Evolutionary conservation across 1,140 invertebrate species (phyloP), one percentile per base, ranked within the genome.

Genomic region (Apis cerana): DNA sequence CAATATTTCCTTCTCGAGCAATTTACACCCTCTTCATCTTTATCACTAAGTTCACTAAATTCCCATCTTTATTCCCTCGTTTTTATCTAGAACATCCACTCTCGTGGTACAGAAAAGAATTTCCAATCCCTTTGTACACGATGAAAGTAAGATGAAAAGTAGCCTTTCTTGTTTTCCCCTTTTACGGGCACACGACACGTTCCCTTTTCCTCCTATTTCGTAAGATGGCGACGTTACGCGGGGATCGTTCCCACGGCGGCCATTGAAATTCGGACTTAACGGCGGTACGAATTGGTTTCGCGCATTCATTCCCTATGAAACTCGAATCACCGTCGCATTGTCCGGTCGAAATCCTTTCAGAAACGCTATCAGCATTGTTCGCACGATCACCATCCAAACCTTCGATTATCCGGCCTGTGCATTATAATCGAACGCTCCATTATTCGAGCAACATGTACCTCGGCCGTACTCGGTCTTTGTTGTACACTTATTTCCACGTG

Each of bases 341-440:
- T 80, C 19, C 33, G n/a, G 12, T 4, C 17, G 9, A 56, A 80
- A 43, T 80, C 70, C 50, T 75, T 75, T 65, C 52, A 74, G 61
- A 50, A 43, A 65, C 15, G n/a, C 61, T 50, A 56, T 64, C n/a
- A 48, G 11, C 48, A 52, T 52, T 80, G 67, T 54, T 79, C 68
- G 58, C 77, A 21, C 59, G 33, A 74, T 80, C 19, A 65, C 69
- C 33, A 23, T 50, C 52, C 61, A 56, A 74, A 62, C 52, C 54
- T 80, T 74, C 61, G 52, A 74, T 80, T 80, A 58, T 65, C 33
- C 61, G 12, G 52, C 33, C 13, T 33, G 43, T 21, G 65, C 19
- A 70, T 80, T 75, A 75, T 75, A 72, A 74, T 80, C 17, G 27
- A 74, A 74, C 59, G 33, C 15, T 50, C 17, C 23, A 80, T 80